Conservation (phyloP, 2,888 invertebrate species). For the Cosmopolites sordidus region DNA sequence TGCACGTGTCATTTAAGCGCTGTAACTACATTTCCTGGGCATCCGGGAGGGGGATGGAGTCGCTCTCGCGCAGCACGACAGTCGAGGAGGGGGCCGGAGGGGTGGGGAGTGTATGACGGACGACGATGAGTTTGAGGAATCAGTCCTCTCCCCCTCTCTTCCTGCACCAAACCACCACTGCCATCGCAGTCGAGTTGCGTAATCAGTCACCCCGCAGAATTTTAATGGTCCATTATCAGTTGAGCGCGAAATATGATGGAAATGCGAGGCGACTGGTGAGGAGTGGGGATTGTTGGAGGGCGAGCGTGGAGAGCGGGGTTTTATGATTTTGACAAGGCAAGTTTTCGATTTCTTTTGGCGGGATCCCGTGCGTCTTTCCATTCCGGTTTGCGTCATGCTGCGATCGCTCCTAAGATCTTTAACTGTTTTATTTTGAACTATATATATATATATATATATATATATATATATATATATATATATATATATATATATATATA, state of each 20-base stretch:
- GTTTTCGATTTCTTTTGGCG: not conserved
- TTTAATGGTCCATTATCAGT: conserved; percentile 31
- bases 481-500: too few species aligned
- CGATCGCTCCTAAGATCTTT: too few species aligned
- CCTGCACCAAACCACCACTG: not conserved
- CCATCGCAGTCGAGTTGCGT: conserved; percentile 5
- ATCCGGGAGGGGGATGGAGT: conserved; percentile 38
- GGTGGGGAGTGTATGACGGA: not conserved
- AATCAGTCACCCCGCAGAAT: conserved; percentile 22
- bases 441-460: too few species aligned
- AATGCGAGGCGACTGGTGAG: conserved; percentile 8
- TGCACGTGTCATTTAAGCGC: conserved; percentile 49
- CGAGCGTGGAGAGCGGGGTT: not conserved
- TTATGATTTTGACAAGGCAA: not conserved
- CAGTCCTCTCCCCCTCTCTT: too few species aligned
- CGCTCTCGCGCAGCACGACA: conserved; percentile 16
- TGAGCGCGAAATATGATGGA: conserved; percentile 32
- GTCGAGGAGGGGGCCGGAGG: conserved; percentile 11
- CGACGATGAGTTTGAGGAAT: too few species aligned
- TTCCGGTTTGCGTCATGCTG: too few species aligned
- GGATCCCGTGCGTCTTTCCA: too few species aligned
- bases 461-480: too few species aligned
- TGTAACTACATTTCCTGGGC: conserved; percentile 48
- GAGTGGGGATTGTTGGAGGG: not conserved
- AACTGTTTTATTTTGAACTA: too few species aligned